Evolutionary conservation across 2,888 invertebrate genomes (phyloP), one percentile per base, ranked within the genome.

Genomic region (Caenorhabditis afra): DNA sequence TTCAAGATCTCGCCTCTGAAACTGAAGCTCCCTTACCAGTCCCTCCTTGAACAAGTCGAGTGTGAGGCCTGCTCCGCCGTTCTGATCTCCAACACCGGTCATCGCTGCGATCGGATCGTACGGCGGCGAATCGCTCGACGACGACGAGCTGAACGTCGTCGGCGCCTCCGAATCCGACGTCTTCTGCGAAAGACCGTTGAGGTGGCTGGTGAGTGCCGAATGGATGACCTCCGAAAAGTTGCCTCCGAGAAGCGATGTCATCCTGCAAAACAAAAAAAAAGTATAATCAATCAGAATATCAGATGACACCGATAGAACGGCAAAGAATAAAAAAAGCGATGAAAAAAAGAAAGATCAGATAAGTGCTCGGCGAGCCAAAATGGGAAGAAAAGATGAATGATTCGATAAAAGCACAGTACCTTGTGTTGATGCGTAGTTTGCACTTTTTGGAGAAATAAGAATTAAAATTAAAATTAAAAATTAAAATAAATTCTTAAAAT

Each of bases 41-140:
- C 70, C 62, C 37, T 71, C 70, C n/a, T 71, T 71, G 41, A 71
- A 71, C 62, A 71, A 62, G 16, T 71, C 70, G 47, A 71, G 22
- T 10, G 59, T 53, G 37, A 41, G 35, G 11, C n/a, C n/a, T n/a
- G n/a, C n/a, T n/a, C 62, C 61, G 37, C 35, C 16, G 1, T 22
- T 55, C 20, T 71, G 52, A 8, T 58, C 70, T 12, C 16, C 39
- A 12, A 58, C 52, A 20, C 58, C 68, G 22, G 61, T 22, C 14
- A 68, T 16, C n/a, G 68, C 50, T 1, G 35, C 35, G 39, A 71
- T 71, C 37, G 62, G 23, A 16, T 71, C 70, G 16, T 71, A 71
- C 7, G 70, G 62, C 7, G 70, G 70, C 11, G 70, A 71, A 37
- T 70, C 70, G 53, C 50, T 52, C 8, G 68, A 68, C 0, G 68